Conservation (phyloP, 2,888 invertebrate genomes). For the Andricus curvator region DNA sequence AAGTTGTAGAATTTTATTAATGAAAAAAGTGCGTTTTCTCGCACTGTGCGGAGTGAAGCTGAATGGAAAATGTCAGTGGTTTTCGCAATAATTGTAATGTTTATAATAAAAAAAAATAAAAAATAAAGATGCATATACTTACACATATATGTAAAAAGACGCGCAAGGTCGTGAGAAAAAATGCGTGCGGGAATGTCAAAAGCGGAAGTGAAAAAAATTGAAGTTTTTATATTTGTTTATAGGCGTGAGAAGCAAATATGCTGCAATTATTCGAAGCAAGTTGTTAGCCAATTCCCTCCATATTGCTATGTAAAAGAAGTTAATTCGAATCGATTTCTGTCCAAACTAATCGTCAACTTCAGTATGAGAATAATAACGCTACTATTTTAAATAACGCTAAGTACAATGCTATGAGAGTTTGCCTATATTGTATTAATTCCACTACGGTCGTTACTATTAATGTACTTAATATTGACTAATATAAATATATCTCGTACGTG, state of each 20-base stretch:
- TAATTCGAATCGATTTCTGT: constrained; percentile 70
- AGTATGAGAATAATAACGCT: constrained; percentile 69
- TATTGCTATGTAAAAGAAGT: constrained; percentile 68
- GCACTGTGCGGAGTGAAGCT: background rate
- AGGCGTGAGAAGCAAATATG: constrained; percentile 66
- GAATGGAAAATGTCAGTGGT: background rate
- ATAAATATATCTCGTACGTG: constrained; percentile 52
- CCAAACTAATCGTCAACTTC: constrained; percentile 71
- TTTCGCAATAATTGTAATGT: constrained; percentile 34
- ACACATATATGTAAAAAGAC: constrained; percentile 5
- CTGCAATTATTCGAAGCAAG: constrained; percentile 69
- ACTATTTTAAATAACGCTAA: constrained; percentile 77
- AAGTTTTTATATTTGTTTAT: constrained; percentile 76
- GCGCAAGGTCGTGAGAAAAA: background rate
- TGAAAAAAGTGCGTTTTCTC: too few species aligned
- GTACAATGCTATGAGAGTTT: constrained; percentile 62
- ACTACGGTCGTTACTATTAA: constrained; percentile 60
- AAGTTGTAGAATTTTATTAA: too few species aligned
- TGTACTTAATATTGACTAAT: constrained; percentile 62
- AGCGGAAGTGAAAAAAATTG: constrained; percentile 49
- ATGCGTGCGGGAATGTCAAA: constrained; percentile 21
- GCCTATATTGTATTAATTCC: constrained; percentile 52
- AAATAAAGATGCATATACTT: constrained; percentile 10
- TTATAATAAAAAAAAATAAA: constrained; percentile 12
- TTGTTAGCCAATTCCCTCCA: constrained; percentile 78